Evolutionary conservation across 2,888 invertebrate genomes (phyloP).

Genomic region (Caenorhabditis sp.): DNA sequence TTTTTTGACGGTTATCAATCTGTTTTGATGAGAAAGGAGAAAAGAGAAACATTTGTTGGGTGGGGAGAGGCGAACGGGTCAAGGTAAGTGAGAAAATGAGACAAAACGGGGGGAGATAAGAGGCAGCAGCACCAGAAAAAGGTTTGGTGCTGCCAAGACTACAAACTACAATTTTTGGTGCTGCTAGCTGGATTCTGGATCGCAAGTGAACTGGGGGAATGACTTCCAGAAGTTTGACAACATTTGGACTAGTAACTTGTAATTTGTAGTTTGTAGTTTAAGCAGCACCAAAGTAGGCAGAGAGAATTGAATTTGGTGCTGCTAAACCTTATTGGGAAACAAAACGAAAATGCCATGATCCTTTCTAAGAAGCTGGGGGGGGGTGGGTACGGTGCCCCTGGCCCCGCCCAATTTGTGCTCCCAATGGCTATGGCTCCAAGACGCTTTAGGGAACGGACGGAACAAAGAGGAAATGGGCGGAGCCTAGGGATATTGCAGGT

Average conservation of each 20-base stretch:
- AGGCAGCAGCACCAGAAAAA: not conserved
- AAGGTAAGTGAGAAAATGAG: slow-evolving; percentile 8
- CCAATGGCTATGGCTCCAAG: slow-evolving; percentile 9
- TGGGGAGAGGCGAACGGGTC: too few species aligned
- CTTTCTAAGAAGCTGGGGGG: not conserved
- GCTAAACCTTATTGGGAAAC: not conserved
- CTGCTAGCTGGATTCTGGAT: too few species aligned
- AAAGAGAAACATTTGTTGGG: slow-evolving; percentile 13
- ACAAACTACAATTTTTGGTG: too few species aligned
- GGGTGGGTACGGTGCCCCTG: slow-evolving; percentile 1
- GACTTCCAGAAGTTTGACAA: too few species aligned
- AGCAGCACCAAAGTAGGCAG: too few species aligned
- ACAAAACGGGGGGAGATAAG: not conserved
- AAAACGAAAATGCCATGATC: not conserved
- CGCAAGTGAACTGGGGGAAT: too few species aligned
- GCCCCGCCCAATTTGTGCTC: slow-evolving; percentile 1
- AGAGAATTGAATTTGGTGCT: too few species aligned
- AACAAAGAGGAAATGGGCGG: not conserved
- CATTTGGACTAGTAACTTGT: too few species aligned
- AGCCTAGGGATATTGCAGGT: not conserved
- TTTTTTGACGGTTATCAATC: not conserved
- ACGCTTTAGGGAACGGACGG: not conserved
- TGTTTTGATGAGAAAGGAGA: not conserved
- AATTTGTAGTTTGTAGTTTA: too few species aligned
- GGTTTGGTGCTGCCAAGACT: not conserved